Percentiles rank a stretch among this genome's conserved stretches.
phyloP scores from a whole-genome alignment of 2,797 vertebrate species.

The Mormyrus hasselquistii region DNA sequence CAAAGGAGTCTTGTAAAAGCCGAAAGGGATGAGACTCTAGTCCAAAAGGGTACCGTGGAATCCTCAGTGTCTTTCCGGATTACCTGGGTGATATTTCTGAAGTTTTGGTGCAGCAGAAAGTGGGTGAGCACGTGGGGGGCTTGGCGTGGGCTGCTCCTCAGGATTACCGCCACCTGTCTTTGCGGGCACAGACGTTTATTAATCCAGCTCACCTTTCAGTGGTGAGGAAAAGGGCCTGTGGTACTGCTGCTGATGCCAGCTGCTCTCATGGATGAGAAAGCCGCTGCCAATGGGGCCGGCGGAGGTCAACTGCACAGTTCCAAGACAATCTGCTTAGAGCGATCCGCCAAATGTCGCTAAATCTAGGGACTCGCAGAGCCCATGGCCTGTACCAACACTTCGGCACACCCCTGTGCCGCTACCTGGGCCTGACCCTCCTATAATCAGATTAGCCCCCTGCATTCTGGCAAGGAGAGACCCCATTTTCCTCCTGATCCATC shows the following conservation, averaged over 20 bases:
- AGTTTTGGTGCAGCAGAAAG: constrained; percentile 64
- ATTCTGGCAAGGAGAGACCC: constrained; percentile 73
- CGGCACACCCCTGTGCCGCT: constrained; percentile 42
- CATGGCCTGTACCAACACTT: constrained; percentile 42
- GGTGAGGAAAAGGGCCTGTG: constrained; percentile 24
- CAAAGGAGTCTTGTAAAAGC: background rate
- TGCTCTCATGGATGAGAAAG: constrained; percentile 22
- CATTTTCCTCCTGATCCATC: constrained; percentile 72
- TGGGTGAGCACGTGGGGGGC: constrained; percentile 64
- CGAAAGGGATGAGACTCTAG: background rate
- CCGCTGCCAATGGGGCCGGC: constrained; percentile 16
- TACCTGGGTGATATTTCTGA: constrained; percentile 71
- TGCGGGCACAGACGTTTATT: constrained; percentile 65
- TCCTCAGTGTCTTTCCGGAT: constrained; percentile 31
- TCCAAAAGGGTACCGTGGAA: background rate
- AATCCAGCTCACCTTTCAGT: constrained; percentile 54
- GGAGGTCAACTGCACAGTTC: constrained; percentile 42
- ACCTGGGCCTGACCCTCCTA: constrained; percentile 38
- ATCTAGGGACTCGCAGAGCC: constrained; percentile 26
- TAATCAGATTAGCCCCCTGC: constrained; percentile 60
- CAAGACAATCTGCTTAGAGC: constrained; percentile 42
- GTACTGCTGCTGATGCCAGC: constrained; percentile 20
- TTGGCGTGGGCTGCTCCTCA: constrained; percentile 66
- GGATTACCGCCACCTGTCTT: constrained; percentile 74
- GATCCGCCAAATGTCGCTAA: constrained; percentile 35